A percentile compares a stretch with the other conserved stretches of the same genome.
phyloP scores from a whole-genome alignment of 2,888 invertebrate species.

The Elmis aenea region DNA sequence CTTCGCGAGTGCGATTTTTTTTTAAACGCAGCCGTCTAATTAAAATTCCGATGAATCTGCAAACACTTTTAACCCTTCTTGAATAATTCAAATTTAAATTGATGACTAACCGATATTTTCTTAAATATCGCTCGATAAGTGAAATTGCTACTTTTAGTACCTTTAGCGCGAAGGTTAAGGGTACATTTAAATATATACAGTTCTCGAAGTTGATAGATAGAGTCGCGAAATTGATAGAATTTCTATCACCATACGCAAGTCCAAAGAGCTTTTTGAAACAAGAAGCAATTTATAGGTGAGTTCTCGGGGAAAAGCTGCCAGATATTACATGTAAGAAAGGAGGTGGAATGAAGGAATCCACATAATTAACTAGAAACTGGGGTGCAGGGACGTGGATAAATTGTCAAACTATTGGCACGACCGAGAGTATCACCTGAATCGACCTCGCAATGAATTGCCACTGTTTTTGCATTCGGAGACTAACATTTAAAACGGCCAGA shows the following conservation, averaged over 20 bases:
- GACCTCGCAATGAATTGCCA: constrained; percentile 2
- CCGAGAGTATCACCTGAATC: constrained; percentile 28
- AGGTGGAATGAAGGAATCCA: constrained; percentile 35
- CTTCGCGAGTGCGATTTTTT: too few relatives aligned
- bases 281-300: constrained; percentile 29
- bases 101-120: constrained; percentile 6
- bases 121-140: too few relatives aligned
- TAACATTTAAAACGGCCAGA: not conserved
- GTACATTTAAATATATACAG: too few relatives aligned
- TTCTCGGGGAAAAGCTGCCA: constrained; percentile 25
- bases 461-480: not conserved
- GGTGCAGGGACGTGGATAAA: constrained; percentile 30
- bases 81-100: constrained; percentile 7
- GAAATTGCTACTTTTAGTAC: too few relatives aligned
- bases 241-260: too few relatives aligned
- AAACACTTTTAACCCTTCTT: constrained; percentile 1
- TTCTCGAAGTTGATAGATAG: too few relatives aligned
- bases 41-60: too few relatives aligned
- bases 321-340: constrained; percentile 31
- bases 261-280: constrained; percentile 2
- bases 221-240: too few relatives aligned
- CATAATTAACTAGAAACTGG: constrained; percentile 33
- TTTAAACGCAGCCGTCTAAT: too few relatives aligned
- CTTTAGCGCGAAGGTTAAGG: too few relatives aligned
- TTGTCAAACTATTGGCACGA: constrained; percentile 29